Conservation (phyloP, 2,797 vertebrate species). For the Bufotes viridis region DNA sequence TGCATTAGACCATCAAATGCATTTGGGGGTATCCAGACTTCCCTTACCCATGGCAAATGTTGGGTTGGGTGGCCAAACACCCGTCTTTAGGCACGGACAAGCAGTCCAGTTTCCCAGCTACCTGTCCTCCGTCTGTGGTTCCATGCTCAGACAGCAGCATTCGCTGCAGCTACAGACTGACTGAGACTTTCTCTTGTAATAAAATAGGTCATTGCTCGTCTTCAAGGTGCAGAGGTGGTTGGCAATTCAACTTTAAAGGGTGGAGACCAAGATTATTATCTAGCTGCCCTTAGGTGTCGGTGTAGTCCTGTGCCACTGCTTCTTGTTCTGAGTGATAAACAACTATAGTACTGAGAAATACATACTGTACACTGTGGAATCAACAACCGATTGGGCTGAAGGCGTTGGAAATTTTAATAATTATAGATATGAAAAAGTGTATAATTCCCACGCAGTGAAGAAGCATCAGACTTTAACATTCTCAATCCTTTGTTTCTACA, state of each 20-base stretch:
- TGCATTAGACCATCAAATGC: too few relatives aligned
- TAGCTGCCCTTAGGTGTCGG: neutral
- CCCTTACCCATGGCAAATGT: too few relatives aligned
- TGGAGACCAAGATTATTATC: slow-evolving; percentile 6
- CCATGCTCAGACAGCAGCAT: too few relatives aligned
- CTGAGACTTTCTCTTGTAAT: too few relatives aligned
- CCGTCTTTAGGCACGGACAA: too few relatives aligned
- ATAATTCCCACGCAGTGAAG: neutral
- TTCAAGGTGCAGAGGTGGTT: neutral
- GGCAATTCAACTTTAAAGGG: neutral
- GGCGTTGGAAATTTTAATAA: neutral
- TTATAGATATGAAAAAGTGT: neutral
- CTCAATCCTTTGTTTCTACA: neutral
- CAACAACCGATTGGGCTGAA: neutral
- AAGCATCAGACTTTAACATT: neutral
- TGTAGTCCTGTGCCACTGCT: neutral
- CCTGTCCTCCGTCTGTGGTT: too few relatives aligned
- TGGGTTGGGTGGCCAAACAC: too few relatives aligned
- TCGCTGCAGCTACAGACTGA: too few relatives aligned
- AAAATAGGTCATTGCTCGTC: neutral
- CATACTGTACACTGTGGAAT: neutral
- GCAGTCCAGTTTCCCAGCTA: too few relatives aligned
- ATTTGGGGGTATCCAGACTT: too few relatives aligned
- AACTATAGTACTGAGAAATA: neutral
- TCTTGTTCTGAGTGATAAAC: neutral